Base-by-base conservation (phyloP, 2,797 vertebrate genomes). In the Gobionotothen gibberifrons region DNA sequence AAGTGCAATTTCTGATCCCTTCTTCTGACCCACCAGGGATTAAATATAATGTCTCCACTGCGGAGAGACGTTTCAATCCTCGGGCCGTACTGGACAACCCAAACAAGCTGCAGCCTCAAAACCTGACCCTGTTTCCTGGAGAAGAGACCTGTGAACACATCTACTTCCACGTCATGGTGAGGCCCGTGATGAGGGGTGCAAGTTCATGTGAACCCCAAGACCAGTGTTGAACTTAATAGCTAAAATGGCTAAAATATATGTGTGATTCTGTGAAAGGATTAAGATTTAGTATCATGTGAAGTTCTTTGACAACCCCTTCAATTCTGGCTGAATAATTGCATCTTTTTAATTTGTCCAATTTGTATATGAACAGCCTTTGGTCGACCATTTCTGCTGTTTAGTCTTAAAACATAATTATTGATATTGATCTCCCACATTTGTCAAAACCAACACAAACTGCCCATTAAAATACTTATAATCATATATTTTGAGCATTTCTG, bases 81-180 rank as follows among this genome's bases (percentile, higher is more conserved):
- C 93, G 98, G 19, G 98, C 97, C 0, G 79, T 97, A 21, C 91
- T 99, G 93, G 98, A 99, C 1, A 94, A 96, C 54, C 93, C 90
- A 0, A 96, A 94, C 56, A 90, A 93, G 47, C 86, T 90, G 46
- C 90, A 92, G 0, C 93, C 94, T 69, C 93, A 94, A 58, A 95
- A 89, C 21, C 84, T 95, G 73, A 92, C 83, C 15, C 89, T 99
- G 3, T 86, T 85, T 0, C 92, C 96, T 0, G 89, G 93, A 51
- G 89, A 92, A 46, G 94, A 96, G 77, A 89, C 58, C 48, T 99
- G 98, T 4, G 90, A 97, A 44, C 93, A 89, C 73, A 92, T 98
- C 69, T 96, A 85, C 87, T 99, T 99, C 89, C 97, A 99, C 0
- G 96, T 99, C 54, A 87, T 98, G 96, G 98, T 99, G 85, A 95